Base-by-base conservation (phyloP, 2,113 vertebrate genomes). In the Lota lota region DNA sequence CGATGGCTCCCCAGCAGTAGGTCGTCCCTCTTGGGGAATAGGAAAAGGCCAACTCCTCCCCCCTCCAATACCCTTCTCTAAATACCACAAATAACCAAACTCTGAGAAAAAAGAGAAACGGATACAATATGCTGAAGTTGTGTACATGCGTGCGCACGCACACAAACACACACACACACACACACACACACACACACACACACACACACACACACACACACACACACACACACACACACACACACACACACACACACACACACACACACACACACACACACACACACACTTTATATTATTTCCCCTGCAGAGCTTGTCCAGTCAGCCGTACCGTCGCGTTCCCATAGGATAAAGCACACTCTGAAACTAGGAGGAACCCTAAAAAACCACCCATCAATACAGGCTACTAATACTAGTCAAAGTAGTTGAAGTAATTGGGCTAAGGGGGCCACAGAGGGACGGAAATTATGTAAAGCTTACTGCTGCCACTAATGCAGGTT, bases 141-240 rank as follows among this genome's bases (percentile, higher is more conserved):
- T 56, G n/a, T 17, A 53, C 53, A 56, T n/a, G n/a, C 18, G 10
- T 11, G 19, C 53, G 3, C 53, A n/a, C 53, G 2, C 53, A n/a
- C 53, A 18, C 53, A 2, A 15, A n/a, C 53, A n/a, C 53, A n/a
- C 18, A n/a, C 53, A 56, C 53, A n/a, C 53, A 62, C 18, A 70
- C 64, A 64, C 76, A 78, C 72, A 69, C 18, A 60, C 67, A 66
- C 60, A 40, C 22, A 47, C 69, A 24, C 69, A 58, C 56, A 47
- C 69, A 59, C 64, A 40, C 22, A 56, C 69, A 50, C 61, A 63
- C 71, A 18, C 56, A 65, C 61, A 51, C 51, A 53, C 51, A 15
- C 51, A 21, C 62, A 33, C 28, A 33, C 28, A 33, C 28, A 33
- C 28, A 33, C 28, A 33, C 28, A 7, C 7, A 33, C 28, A 33